Conservation (phyloP, 2,113 vertebrate species). For the Xiphophorus couchianus region DNA sequence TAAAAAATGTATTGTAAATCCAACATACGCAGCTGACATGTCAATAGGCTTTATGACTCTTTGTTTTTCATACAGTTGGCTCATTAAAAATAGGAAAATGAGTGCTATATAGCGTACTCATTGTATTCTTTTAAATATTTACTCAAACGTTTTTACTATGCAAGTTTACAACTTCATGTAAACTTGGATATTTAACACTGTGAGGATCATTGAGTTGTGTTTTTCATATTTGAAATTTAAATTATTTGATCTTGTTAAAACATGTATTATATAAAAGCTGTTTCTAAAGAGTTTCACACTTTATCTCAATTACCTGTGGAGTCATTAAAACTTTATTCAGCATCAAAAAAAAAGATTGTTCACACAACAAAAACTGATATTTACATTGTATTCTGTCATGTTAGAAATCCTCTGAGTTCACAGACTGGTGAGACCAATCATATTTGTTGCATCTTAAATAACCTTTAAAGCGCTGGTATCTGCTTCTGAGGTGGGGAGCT, state of each 20-base stretch:
- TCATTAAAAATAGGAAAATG: neutral
- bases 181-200: too few species aligned
- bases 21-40: neutral
- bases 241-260: neutral
- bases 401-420: conserved; percentile 57
- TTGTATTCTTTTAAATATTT: too few species aligned
- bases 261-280: conserved; percentile 1
- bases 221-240: neutral
- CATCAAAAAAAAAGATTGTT: conserved; percentile 13
- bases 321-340: conserved; percentile 22
- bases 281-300: conserved; percentile 42
- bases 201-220: too few species aligned
- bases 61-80: neutral
- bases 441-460: conserved; percentile 24
- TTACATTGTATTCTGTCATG: conserved; percentile 15
- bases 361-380: conserved; percentile 41
- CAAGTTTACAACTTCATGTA: neutral
- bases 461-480: conserved; percentile 27
- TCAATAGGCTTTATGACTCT: neutral
- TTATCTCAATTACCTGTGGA: conserved; percentile 59
- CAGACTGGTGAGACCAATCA: conserved; percentile 24
- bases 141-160: neutral
- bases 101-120: neutral
- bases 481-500: conserved; percentile 26
- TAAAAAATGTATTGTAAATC: neutral